Base-by-base conservation (phyloP, 2,797 vertebrate genomes). In the Neosilurus hyrtlii region DNA sequence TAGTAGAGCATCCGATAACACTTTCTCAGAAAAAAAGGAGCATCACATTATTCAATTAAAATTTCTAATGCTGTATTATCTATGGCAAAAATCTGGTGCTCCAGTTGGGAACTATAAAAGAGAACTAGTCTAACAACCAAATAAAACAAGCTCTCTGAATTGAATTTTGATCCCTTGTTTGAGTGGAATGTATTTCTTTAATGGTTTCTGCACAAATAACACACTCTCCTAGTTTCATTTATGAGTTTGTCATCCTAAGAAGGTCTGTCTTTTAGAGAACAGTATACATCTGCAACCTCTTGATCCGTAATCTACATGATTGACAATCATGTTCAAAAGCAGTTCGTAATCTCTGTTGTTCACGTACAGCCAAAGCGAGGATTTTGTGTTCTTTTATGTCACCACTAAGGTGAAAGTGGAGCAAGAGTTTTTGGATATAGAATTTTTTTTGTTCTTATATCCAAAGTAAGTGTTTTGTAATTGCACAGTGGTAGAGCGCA, bases 181-280 rank as follows among this genome's bases (percentile, higher is more conserved):
- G 67, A 90, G 91, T 91, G 93, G 92, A 91, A 80, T 81, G 73
- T 89, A 90, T 81, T 81, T 72, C 37, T 62, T 72, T 68, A 72
- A 62, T 54, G 16, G 68, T 59, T 81, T 63, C 70, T 11, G 22
- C 56, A 61, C 80, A 87, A 91, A 90, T 90, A 90, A 88, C 89
- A 88, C 84, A 88, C 83, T 79, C 51, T 85, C 79, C 68, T 84
- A 87, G 88, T 90, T 85, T 88, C 84, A 89, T 88, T 87, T 83
- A 63, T 87, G 86, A 89, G 84, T 86, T 85, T 88, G 92, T 93
- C 89, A 89, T 90, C 87, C 71, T 88, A 87, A 90, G 87, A 87
- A 65, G 84, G 80, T 61, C 73, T 80, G 82, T 84, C 74, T 71
- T 80, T 83, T 83, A 62, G 82, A 86, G 63, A 88, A 83, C 83